These are phyloP conservation scores for Philypnodon macrostomus DNA, from an alignment of 2,797 vertebrate species.

Conservation along the genomic window DNA sequence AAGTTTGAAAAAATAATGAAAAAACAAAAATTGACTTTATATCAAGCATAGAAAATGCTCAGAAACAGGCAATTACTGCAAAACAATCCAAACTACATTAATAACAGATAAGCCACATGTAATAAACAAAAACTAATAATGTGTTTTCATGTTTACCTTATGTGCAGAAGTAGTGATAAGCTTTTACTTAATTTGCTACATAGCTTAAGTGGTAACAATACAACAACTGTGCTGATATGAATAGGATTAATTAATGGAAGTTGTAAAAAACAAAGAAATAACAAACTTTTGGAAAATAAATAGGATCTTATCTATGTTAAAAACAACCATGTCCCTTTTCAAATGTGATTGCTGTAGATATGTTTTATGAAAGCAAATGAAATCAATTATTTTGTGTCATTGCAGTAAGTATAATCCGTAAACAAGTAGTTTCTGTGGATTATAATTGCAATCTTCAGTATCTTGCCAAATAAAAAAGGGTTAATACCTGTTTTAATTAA, in stretches of 20 bases:
- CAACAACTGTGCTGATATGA: neutral
- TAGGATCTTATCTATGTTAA: too few species aligned
- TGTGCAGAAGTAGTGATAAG: constrained; percentile 8
- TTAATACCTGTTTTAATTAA: too few species aligned
- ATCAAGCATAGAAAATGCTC: neutral
- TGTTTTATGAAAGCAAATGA: too few species aligned
- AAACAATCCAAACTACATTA: constrained; percentile 1
- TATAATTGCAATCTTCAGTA: too few species aligned
- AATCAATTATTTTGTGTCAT: too few species aligned
- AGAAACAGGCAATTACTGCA: constrained; percentile 7
- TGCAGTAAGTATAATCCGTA: too few species aligned
- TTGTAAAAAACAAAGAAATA: neutral
- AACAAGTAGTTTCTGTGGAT: too few species aligned
- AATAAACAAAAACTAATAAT: neutral
- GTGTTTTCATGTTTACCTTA: constrained; percentile 1
- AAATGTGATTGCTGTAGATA: too few species aligned
- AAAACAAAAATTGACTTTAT: neutral
- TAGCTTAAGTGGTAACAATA: neutral
- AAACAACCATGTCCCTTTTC: too few species aligned
- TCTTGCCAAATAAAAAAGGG: too few species aligned
- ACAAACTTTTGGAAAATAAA: neutral
- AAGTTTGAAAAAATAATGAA: too few species aligned
- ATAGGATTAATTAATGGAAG: neutral
- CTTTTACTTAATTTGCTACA: neutral
- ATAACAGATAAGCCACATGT: constrained; percentile 6